Base-by-base conservation (phyloP, 1,140 invertebrate genomes). In the Magallana angulata region DNA sequence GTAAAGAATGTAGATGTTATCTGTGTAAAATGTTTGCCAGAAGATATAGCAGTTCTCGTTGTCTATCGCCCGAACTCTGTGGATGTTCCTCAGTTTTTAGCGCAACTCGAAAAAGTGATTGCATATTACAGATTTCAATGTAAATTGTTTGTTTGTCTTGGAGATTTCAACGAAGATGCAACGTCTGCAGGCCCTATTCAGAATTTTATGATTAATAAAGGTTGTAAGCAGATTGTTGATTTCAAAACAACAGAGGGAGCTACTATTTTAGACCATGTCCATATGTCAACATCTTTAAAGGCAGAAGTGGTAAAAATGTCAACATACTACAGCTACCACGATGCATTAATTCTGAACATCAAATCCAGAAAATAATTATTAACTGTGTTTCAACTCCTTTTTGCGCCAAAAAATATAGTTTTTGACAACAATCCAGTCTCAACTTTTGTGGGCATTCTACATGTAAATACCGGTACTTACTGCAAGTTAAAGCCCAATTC, bases 121-220 rank as follows among this genome's bases (percentile, higher is more conserved):
- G 14, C 11, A 56, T n/a, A 12, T 11, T 82, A 30, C 18, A 82
- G 56, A 12, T 14, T 3, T 7, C 8, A 56, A 3, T 14, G 11
- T 82, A 36, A 57, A 56, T 11, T 9, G 1, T 11, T 48, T n/a
- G 84, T 84, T 18, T 56, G 84, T 71, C 12, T 56, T 9, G 86
- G 86, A 16, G 86, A 87, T 76, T 87, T 87, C n/a, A 87, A 87
- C 30, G 36, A 87, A 83, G 60, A 87, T 82, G 60, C 82, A 16
- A 16, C 14, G 4, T 60, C 58, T 8, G 59, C 12, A 56, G 18
- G 24, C 11, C 76, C 36, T 14, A 59, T 76, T 16, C 71, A 76
- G 18, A 30, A 11, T 11, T 76, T 76, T 57, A 83, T 87, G 81
- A 58, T 24, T 57, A 14, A 64, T 2, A 1, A 71, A 18, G 60